A percentile compares a stretch with the other conserved stretches of the same genome.
phyloP scores from a whole-genome alignment of 2,888 invertebrate genomes.

The Andrena bicolor region DNA sequence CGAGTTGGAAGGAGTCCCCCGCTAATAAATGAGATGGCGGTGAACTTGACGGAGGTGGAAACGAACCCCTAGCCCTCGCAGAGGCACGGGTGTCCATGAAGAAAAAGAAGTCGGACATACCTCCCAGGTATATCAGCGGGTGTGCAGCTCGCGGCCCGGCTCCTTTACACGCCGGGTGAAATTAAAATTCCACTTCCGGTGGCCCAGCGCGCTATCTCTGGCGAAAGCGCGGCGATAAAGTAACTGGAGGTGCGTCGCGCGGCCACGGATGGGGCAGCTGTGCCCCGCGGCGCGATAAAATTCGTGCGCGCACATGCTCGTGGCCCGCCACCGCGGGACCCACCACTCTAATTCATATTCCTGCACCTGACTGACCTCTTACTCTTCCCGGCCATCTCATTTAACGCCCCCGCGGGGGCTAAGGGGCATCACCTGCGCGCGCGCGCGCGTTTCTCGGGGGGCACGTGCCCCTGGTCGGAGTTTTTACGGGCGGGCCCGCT shows the following conservation, averaged over 20 bases:
- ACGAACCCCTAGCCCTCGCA: neutral
- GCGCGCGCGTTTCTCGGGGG: slow-evolving; percentile 56
- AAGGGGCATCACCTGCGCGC: slow-evolving; percentile 57
- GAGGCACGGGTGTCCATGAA: neutral
- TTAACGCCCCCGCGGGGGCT: slow-evolving; percentile 83
- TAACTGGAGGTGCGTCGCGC: slow-evolving; percentile 45
- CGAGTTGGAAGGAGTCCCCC: neutral
- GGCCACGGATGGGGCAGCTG: slow-evolving; percentile 56
- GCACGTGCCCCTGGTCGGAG: slow-evolving; percentile 69
- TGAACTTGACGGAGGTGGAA: neutral
- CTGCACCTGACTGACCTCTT: slow-evolving; percentile 83
- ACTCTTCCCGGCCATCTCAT: slow-evolving; percentile 80
- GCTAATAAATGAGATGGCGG: neutral
- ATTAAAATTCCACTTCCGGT: slow-evolving; percentile 61
- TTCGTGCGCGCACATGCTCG: slow-evolving; percentile 65
- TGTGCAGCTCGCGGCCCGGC: slow-evolving; percentile 13
- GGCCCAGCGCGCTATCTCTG: slow-evolving; percentile 38
- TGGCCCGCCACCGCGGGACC: slow-evolving; percentile 53
- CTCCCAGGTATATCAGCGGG: slow-evolving; percentile 38
- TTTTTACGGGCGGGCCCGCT: slow-evolving; percentile 76
- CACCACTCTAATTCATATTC: slow-evolving; percentile 80
- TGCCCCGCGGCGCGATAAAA: slow-evolving; percentile 65
- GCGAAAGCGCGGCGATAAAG: slow-evolving; percentile 57
- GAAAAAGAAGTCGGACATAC: neutral
- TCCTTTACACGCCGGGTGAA: slow-evolving; percentile 31